phyloP scores from a whole-genome alignment of 2,888 invertebrate genomes.

The Xanthia icteritia region DNA sequence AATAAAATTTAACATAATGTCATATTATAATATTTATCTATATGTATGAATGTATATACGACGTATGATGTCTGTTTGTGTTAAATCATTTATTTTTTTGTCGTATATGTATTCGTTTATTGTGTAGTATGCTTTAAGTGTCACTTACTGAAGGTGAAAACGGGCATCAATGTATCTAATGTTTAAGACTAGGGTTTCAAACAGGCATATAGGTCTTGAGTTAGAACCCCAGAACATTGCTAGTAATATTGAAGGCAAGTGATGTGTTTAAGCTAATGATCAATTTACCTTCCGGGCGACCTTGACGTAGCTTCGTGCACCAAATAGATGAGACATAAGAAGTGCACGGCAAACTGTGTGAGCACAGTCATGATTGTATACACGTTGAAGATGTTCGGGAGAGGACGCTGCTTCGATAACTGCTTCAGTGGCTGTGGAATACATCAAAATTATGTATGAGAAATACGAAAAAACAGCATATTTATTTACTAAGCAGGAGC shows the following conservation, averaged over 20 bases:
- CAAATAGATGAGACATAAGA: conserved; percentile 96
- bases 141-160: no score
- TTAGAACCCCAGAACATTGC: not conserved
- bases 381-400: conserved; percentile 99
- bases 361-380: conserved; percentile 99
- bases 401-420: conserved; percentile 97
- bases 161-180: not conserved
- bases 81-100: no score
- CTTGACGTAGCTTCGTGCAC: conserved; percentile 94
- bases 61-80: no score
- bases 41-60: no score
- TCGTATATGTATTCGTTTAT: no score
- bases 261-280: not conserved
- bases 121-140: no score
- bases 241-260: not conserved
- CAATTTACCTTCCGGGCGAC: conserved; percentile 92
- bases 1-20: no score
- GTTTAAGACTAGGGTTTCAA: no score
- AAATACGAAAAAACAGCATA: not conserved
- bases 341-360: conserved; percentile 98
- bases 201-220: not conserved
- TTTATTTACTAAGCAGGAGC: not conserved
- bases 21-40: no score
- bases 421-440: conserved; percentile 95
- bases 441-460: not conserved